Base-by-base conservation (phyloP, 2,888 invertebrate genomes). In the Pammene fasciana region DNA sequence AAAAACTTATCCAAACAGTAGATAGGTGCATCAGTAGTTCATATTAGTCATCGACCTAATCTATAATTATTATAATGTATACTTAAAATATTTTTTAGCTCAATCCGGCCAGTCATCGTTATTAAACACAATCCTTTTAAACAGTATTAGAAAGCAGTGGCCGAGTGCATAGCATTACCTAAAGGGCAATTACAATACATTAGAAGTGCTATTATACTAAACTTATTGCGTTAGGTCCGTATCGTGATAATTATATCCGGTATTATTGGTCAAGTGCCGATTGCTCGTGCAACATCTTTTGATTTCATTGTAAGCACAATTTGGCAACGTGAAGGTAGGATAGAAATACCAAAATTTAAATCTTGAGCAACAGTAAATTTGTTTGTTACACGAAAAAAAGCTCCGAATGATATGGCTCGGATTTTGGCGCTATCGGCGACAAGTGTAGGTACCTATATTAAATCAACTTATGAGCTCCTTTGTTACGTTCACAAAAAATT, bases 1-100 rank as follows among this genome's bases (percentile, higher is more conserved):
- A 65, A 52, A 57, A 67, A 46, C 66, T 38, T 38, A 13, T 62
- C 54, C 68, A 68, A 68, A 71, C 71, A 68, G 71, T 68, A 71
- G 67, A 61, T 60, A 70, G 59, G 38, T 68, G 70, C 70, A 48
- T 70, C 70, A 61, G 66, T 61, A 66, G 52, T 71, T 52, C 70
- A 78, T 78, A 79, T 82, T 81, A 84, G 80, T 78, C 81, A 78
- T 73, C 81, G 78, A 71, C 78, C 78, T 76, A 82, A 83, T 84
- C 77, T 87, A 81, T 89, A 88, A 90, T 90, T 90, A 90, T 87
- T 78, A 84, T 89, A 89, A 89, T 89, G 87, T 79, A 79, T 79
- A 80, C 79, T 84, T 84, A 84, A 87, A 87, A 87, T 81, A 82
- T 83, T 79, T 86, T 86, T 87, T 84, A 76, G 80, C 78, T 77